A percentile compares a stretch with the other conserved stretches of the same genome.
Conservation (phyloP, 2,888 invertebrate genomes). For the Nomada ruficornis region DNA sequence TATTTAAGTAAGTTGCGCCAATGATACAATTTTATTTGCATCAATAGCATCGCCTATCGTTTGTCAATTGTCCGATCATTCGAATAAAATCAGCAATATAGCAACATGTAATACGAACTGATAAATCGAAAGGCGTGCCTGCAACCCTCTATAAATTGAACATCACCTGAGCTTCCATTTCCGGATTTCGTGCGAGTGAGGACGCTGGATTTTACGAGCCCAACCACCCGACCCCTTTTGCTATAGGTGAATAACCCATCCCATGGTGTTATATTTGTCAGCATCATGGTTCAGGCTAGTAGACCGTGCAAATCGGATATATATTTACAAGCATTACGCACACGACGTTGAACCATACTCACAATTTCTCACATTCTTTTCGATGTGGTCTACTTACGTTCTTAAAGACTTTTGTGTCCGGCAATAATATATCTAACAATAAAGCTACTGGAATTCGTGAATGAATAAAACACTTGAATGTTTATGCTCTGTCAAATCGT, state of each 20-base stretch:
- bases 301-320: constrained; percentile 20
- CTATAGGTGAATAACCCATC: constrained; percentile 9
- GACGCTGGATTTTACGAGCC: constrained; percentile 48
- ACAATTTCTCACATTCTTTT: constrained; percentile 12
- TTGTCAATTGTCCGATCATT: constrained; percentile 9
- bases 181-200: constrained; percentile 26
- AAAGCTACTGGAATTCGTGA: background rate
- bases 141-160: constrained; percentile 42
- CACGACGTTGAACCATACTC: background rate
- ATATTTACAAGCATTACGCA: constrained; percentile 41
- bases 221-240: constrained; percentile 20
- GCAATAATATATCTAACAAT: background rate
- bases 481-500: background rate
- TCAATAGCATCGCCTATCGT: no score
- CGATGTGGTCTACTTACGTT: constrained; percentile 5
- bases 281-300: constrained; percentile 21
- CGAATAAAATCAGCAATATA: background rate
- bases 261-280: constrained; percentile 30
- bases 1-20: background rate
- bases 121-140: constrained; percentile 16
- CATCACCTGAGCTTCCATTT: constrained; percentile 44
- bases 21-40: background rate
- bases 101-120: constrained; percentile 1
- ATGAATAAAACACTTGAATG: background rate
- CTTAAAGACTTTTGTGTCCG: background rate